Evolutionary conservation across 2,888 invertebrate genomes (phyloP), one percentile per base, ranked within the genome.

Genomic region (Parnassius smintheus): DNA sequence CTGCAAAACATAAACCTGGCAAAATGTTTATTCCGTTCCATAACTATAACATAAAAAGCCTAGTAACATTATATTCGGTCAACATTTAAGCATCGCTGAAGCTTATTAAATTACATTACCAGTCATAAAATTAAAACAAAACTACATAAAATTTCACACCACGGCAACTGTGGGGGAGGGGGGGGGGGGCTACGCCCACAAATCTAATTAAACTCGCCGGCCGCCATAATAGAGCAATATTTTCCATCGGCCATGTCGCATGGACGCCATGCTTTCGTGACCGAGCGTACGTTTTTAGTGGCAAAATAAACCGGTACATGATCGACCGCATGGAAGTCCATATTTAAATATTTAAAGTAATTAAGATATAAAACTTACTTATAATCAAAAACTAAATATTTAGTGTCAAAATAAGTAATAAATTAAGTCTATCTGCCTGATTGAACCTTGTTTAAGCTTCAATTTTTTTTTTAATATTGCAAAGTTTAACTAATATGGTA

Each of bases 141-240:
- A 45, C 42, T 56, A 59, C 64, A 64, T 56, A 56, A 59, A 61
- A 65, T 56, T 65, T 66, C 68, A 65, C 62, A 62, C 65, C 66
- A 64, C 10, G 13, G 56, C 56, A 53, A 56, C 44, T 46, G 18
- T 46, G 53, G 53, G 41, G 18, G n/a, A n/a, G n/a, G 18, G 18
- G 18, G 18, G 18, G 51, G 59, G 13, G 51, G 46, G 53, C 48
- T 57, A 61, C 62, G 56, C 42, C 62, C 49, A 53, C 49, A 12
- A 10, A 46, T 35, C 48, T 64, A 66, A 64, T 68, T 68, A 65
- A 65, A 65, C 49, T 60, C 58, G 60, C 53, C 13, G 11, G 54
- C 56, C 56, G 59, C 62, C 49, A 59, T 62, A 66, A 67, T 68
- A 64, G 62, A 66, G 68, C 52, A 60, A 68, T 68, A 65, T 61